These are phyloP conservation scores for Scaptomyza hsui DNA, from an alignment of 1,140 invertebrate genomes.

Conservation along the genomic window DNA sequence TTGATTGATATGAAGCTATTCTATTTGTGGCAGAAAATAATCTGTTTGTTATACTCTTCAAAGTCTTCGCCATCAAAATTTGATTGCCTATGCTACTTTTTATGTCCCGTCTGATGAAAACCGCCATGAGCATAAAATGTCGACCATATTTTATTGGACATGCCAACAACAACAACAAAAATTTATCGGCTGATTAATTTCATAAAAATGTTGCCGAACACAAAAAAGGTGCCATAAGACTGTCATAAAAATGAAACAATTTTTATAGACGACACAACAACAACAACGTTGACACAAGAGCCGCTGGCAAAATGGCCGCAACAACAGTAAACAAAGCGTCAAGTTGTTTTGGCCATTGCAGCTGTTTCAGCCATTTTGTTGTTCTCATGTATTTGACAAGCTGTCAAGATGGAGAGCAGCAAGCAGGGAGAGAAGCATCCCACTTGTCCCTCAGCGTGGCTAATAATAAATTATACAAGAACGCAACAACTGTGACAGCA, in stretches of 20 bases:
- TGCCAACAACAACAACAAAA: slow-evolving; percentile 43
- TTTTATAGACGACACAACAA: slow-evolving; percentile 35
- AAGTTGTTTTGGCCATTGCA: slow-evolving; percentile 62
- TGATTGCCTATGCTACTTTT: background rate
- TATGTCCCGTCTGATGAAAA: too few species aligned
- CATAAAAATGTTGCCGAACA: slow-evolving; percentile 31
- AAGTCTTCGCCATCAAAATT: background rate
- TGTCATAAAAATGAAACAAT: slow-evolving; percentile 67
- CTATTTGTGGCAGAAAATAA: too few species aligned
- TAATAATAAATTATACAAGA: slow-evolving; percentile 71
- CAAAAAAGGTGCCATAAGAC: slow-evolving; percentile 25
- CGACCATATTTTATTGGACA: slow-evolving; percentile 58
- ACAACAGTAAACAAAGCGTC: slow-evolving; percentile 35
- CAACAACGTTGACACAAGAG: slow-evolving; percentile 6
- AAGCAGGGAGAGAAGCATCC: slow-evolving; percentile 1
- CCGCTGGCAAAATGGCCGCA: slow-evolving; percentile 15
- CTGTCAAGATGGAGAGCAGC: slow-evolving; percentile 50
- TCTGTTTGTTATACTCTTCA: too few species aligned
- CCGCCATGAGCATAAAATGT: slow-evolving; percentile 16
- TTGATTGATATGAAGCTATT: slow-evolving; percentile 18
- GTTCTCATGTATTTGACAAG: slow-evolving; percentile 64
- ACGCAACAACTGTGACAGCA: slow-evolving; percentile 58
- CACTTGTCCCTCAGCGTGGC: slow-evolving; percentile 62
- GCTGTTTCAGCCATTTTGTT: slow-evolving; percentile 52
- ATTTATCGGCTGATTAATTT: slow-evolving; percentile 60